These are phyloP conservation scores for Gerosis bhagava DNA, from an alignment of 2,888 invertebrate species.

Conservation along the genomic window DNA sequence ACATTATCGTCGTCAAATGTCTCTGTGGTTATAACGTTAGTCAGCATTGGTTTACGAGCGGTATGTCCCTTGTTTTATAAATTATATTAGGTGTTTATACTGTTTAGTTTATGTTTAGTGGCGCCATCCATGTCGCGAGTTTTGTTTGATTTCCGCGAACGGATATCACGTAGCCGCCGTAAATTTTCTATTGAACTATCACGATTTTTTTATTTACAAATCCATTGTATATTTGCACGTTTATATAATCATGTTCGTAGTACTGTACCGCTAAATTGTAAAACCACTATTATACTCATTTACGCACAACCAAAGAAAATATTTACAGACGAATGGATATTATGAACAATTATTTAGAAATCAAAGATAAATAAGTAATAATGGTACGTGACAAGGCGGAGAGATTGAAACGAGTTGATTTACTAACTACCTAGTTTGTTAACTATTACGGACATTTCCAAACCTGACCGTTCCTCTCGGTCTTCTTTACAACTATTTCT, in stretches of 20 bases:
- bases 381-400: no score
- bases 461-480: no score
- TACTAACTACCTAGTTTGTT: no score
- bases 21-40: constrained; percentile 53
- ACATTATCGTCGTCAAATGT: constrained; percentile 50
- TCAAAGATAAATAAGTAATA: no score
- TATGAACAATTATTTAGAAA: no score
- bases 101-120: constrained; percentile 50
- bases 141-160: constrained; percentile 56
- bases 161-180: constrained; percentile 55
- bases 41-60: constrained; percentile 50
- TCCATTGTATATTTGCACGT: constrained; percentile 10
- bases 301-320: no score
- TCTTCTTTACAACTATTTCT: no score
- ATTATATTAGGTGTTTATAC: constrained; percentile 32
- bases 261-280: background rate
- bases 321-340: no score
- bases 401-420: no score
- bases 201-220: constrained; percentile 46
- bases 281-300: background rate
- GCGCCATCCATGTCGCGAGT: constrained; percentile 55
- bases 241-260: background rate
- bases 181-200: constrained; percentile 58
- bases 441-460: no score
- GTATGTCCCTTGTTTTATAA: constrained; percentile 36